Percentiles rank a stretch among this genome's conserved stretches.
phyloP scores from a whole-genome alignment of 2,113 vertebrate species.

The Haliaeetus leucogaster region DNA sequence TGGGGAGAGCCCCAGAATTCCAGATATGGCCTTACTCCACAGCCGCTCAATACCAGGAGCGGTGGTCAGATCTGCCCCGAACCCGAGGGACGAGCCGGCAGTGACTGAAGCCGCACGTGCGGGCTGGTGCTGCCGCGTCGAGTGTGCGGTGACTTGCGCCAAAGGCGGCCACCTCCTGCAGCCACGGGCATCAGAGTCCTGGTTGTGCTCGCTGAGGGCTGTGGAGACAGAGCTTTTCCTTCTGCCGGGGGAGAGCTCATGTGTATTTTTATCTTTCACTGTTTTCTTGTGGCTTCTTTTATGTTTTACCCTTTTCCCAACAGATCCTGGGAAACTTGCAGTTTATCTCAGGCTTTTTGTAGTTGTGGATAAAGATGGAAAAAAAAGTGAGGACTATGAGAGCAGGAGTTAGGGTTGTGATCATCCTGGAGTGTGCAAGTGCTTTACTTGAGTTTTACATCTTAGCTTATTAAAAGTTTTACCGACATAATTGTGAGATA shows the following conservation, averaged over 20 bases:
- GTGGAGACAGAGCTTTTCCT: neutral
- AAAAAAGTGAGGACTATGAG: neutral
- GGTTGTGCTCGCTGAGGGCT: rapidly evolving
- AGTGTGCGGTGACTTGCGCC: rapidly evolving
- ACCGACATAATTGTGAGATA: neutral
- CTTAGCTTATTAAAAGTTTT: neutral
- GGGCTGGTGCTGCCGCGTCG: no score
- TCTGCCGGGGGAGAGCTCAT: rapidly evolving
- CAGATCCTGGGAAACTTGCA: neutral
- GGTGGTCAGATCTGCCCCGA: rapidly evolving
- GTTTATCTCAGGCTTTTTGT: neutral
- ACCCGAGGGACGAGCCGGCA: rapidly evolving
- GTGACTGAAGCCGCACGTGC: rapidly evolving
- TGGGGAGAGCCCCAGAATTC: neutral
- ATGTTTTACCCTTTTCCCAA: neutral
- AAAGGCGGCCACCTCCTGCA: neutral
- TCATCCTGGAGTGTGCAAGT: neutral
- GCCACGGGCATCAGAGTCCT: rapidly evolving
- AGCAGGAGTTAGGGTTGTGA: neutral
- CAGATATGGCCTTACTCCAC: rapidly evolving
- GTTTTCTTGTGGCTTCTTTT: neutral
- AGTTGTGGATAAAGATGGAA: neutral
- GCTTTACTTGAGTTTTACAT: neutral
- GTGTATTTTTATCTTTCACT: neutral
- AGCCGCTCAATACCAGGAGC: rapidly evolving